Base-by-base conservation (phyloP, 2,797 vertebrate genomes). In the Tragopan temminckii region DNA sequence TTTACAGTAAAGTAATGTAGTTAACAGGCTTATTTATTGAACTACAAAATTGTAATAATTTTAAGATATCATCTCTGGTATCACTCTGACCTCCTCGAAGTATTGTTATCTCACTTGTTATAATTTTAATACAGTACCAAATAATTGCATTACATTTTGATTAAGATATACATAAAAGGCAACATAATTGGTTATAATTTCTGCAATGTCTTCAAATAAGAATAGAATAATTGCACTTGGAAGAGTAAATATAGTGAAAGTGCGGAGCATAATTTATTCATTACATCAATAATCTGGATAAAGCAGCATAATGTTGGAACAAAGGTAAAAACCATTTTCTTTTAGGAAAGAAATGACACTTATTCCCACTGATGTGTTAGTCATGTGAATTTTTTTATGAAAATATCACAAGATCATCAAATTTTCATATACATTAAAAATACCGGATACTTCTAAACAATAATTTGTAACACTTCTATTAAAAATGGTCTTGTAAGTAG, bases 241-340 rank as follows among this genome's bases (percentile, higher is more conserved):
- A 8, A 35, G 15, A 62, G 25, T 42, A 93, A 90, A 91, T 29
- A 21, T 29, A 59, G 16, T 52, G 29, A 82, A 88, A 40, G 31
- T 74, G 36, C 89, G 50, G 57, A 87, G 70, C 19, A 33, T 40
- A 16, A 92, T 80, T 85, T 89, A 55, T 5, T 80, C 21, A 8
- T 33, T 33, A 77, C 23, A 42, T 50, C 27, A 77, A 31, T 64
- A 64, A 85, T 48, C 8, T 80, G 35, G 12, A 35, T 89, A 31
- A 82, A 70, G 45, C 14, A 87, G 8, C n/a, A 88, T 67, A 92
- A 89, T 90, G 4, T 45, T 63, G 6, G 21, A 89, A 57, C 33
- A 91, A 75, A 88, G 40, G 13, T 57, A 90, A 50, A 93, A 91
- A 35, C 21, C 4, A 29, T 80, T 88, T 67, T 88, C 31, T 66